Conservation (phyloP, 2,888 invertebrate species). For the Drosophila monieri region DNA sequence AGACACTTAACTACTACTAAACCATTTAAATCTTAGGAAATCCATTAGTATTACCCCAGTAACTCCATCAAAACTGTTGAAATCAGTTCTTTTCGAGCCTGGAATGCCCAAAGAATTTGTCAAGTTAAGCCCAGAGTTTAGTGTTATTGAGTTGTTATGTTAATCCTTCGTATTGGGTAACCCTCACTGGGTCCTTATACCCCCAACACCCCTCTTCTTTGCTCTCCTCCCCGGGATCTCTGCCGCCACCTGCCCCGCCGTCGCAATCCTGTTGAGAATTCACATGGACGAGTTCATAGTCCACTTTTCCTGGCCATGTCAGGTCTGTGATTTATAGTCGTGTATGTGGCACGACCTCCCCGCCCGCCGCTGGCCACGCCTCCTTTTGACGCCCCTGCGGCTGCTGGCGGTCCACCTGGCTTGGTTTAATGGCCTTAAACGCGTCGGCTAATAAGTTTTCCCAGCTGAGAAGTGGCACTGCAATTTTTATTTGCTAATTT, state of each 20-base stretch:
- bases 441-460: conserved; percentile 62
- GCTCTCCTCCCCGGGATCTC: too few relatives aligned
- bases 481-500: background rate
- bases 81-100: background rate
- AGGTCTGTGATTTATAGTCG: conserved; percentile 61
- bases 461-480: conserved; percentile 4
- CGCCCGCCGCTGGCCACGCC: background rate
- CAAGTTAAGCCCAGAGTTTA: background rate
- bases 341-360: conserved; percentile 39
- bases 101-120: background rate
- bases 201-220: background rate
- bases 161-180: conserved; percentile 32
- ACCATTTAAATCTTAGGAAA: background rate
- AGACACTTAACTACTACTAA: too few relatives aligned
- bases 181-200: conserved; percentile 11
- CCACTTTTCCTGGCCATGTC: conserved; percentile 40
- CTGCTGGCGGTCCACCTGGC: conserved; percentile 13
- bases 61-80: background rate
- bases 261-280: conserved; percentile 4
- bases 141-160: conserved; percentile 30
- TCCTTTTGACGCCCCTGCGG: background rate
- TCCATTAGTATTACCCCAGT: too few relatives aligned
- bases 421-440: conserved; percentile 51
- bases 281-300: conserved; percentile 49
- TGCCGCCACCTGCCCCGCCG: background rate